Base-by-base conservation (phyloP, 2,888 invertebrate genomes). In the Limenitis camilla region DNA sequence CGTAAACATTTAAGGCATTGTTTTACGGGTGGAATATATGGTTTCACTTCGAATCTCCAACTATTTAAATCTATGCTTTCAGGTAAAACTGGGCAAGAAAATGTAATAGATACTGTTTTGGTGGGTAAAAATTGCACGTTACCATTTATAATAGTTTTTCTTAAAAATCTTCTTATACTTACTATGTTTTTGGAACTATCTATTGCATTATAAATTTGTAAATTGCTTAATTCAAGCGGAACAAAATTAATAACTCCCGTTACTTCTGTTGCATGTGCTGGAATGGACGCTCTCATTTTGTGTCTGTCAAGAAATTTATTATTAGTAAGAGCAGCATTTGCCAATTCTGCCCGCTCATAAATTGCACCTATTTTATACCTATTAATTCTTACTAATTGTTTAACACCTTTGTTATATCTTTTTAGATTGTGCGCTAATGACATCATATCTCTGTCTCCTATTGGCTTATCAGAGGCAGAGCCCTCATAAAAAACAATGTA, bases 1-100 rank as follows among this genome's bases (percentile, higher is more conserved):
- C 49, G 35, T 4, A 58, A 10, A 19, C 58, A 55, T 5, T 36
- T n/a, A 9, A 58, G 36, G 28, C 58, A 58, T 39, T 58, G 53
- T 30, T 53, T 58, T 1, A 58, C 53, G n/a, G 55, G 53, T 10
- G 50, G 52, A 8, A 52, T 11, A 30, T 57, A 54, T 4, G 41
- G 35, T 5, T 32, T n/a, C 19, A 52, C 42, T 29, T 32, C 19
- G 29, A 46, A 42, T 0, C 43, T 28, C 53, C 47, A 56, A 4
- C 39, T 45, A 6, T 55, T 39, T 7, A 56, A 27, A 36, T 56
- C 40, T 7, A 55, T 46, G 38, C 42, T 39, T 8, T 54, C 54
- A 6, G 51, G 52, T 11, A 56, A 28, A 5, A 38, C 33, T n/a
- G 52, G 32, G 9, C 40, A 49, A 6, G 53, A 31, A 43, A 48